These are phyloP conservation scores for Drosophila macrothrix DNA, from an alignment of 2,888 invertebrate genomes.

Conservation along the genomic window DNA sequence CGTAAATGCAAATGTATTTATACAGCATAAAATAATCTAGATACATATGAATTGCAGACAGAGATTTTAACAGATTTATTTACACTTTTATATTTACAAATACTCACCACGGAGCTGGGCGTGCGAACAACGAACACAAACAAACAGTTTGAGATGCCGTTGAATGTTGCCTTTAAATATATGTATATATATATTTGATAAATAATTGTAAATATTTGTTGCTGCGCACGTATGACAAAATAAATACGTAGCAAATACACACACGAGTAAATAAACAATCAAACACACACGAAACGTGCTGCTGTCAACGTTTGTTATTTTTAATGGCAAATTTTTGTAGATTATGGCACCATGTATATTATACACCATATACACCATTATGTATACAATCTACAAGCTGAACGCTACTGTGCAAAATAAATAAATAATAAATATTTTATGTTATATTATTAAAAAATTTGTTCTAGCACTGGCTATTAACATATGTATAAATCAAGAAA, in stretches of 20 bases:
- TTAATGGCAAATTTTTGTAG: constrained; percentile 69
- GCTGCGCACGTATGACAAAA: constrained; percentile 67
- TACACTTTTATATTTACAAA: constrained; percentile 44
- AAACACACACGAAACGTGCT: constrained; percentile 56
- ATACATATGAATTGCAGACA: constrained; percentile 28
- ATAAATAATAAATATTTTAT: background rate
- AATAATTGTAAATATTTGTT: constrained; percentile 68
- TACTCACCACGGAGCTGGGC: constrained; percentile 22
- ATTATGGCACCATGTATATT: constrained; percentile 55
- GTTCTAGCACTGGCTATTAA: background rate
- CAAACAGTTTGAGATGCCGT: constrained; percentile 51
- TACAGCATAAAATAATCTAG: constrained; percentile 55
- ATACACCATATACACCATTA: no score
- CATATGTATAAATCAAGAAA: background rate
- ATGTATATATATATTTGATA: constrained; percentile 67
- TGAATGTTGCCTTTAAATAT: constrained; percentile 49
- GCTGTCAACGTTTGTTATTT: constrained; percentile 70
- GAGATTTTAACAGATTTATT: constrained; percentile 59
- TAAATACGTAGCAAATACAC: constrained; percentile 52
- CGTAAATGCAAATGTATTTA: constrained; percentile 66
- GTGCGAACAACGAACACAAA: constrained; percentile 52
- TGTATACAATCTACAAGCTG: constrained; percentile 30
- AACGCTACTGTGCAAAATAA: background rate
- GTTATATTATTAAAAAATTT: background rate
- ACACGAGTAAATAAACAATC: constrained; percentile 52